Base-by-base conservation (phyloP, 2,888 invertebrate genomes). In the Girardia tigrina region DNA sequence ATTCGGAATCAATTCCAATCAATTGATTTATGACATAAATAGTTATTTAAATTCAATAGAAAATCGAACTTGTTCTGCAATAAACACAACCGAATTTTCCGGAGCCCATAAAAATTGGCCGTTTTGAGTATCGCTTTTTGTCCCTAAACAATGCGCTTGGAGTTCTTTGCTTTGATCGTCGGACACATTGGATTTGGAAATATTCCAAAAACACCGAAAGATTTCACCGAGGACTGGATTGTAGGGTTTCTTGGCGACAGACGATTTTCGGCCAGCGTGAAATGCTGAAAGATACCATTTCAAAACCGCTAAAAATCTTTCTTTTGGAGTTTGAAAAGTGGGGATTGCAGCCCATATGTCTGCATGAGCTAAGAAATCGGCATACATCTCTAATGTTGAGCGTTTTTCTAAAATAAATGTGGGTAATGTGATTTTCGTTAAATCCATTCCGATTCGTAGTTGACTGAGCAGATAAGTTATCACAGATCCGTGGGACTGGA, bases 281-380 rank as follows among this genome's bases (percentile, higher is more conserved):
- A 94, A 99, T 77, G 97, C 94, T 80, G 94, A 92, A 80, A 99
- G 86, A 86, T 98, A 99, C 94, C 97, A 99, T 79, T 90, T 88
- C 0, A 94, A 90, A 29, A 93, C 90, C 85, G 93, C 93, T 27
- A 95, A 88, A 89, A 97, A 94, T 77, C 95, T 88, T 77, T 94
- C 94, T 78, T 88, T 87, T 16, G 71, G 36, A 2, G 77, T 77
- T 28, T 36, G 26, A 26, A 26, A 28, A 16, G 27, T 23, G 0
- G 71, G 56, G 28, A 77, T 77, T 8, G n/a, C 56, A 28, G 70
- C 75, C 77, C 77, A 97, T 81, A 94, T 88, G 85, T 97, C 95
- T 0, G 98, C 95, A 87, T 99, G 98, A 14, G 98, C 94, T 86
- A 99, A 95, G 83, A 97, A 98, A 86, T 99, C 98, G 72, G 98